Percentiles rank a stretch among this genome's conserved stretches.
These are phyloP conservation scores for Ariopsis seemanni DNA, from an alignment of 2,113 vertebrate genomes.

Conservation along the genomic window DNA sequence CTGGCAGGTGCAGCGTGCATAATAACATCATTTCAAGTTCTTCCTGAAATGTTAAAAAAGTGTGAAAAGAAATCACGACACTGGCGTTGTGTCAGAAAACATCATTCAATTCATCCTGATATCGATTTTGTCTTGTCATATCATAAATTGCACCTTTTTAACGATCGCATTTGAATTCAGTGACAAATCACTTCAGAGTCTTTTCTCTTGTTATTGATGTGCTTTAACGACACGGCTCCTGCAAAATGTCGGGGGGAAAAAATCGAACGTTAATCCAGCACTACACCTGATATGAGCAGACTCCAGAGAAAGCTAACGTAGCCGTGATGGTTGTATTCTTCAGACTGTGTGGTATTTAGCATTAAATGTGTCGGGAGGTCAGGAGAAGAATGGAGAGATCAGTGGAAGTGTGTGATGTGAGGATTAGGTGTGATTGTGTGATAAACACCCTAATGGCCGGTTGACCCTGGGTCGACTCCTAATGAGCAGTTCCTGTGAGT, in stretches of 20 bases:
- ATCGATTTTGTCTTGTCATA: too few relatives aligned
- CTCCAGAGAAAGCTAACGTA: background rate
- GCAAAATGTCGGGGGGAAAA: background rate
- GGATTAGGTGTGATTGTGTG: conserved; percentile 74
- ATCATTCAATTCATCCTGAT: too few relatives aligned
- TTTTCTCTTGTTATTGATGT: background rate
- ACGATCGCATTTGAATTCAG: too few relatives aligned
- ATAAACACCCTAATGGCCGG: conserved; percentile 73
- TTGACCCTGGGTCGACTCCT: conserved; percentile 73
- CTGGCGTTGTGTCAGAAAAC: too few relatives aligned
- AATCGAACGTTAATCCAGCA: too few relatives aligned
- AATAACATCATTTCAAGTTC: too few relatives aligned
- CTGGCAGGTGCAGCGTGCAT: conserved; percentile 11
- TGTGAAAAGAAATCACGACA: too few relatives aligned
- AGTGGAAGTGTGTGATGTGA: conserved; percentile 36
- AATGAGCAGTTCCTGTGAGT: conserved; percentile 76
- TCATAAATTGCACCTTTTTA: too few relatives aligned
- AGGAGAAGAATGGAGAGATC: conserved; percentile 29
- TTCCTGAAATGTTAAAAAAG: too few relatives aligned
- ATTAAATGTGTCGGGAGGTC: conserved; percentile 13
- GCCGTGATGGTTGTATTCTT: background rate
- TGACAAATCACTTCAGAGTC: background rate
- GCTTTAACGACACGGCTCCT: background rate
- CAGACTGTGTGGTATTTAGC: background rate
- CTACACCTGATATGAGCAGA: too few relatives aligned